A percentile compares a stretch with the other conserved stretches of the same genome.
These are phyloP conservation scores for Melieria crassipennis DNA, from an alignment of 2,888 invertebrate species.

Conservation along the genomic window DNA sequence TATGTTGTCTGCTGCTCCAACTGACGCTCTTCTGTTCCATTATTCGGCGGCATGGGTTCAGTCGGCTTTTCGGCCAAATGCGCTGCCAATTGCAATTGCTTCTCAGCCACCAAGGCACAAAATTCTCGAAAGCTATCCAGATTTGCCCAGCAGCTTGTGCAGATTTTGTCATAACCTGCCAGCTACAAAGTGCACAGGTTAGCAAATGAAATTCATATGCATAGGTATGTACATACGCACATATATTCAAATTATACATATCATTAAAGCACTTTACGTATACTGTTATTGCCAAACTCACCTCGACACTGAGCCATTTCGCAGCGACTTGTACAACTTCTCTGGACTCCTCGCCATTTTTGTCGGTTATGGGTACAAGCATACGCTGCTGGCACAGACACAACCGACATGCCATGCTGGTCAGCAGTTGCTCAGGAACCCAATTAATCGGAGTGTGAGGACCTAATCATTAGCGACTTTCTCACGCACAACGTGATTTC, in stretches of 20 bases:
- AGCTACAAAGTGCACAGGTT: conserved; percentile 1
- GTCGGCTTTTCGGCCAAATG: neutral
- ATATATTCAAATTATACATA: neutral
- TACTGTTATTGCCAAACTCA: neutral
- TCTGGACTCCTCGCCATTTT: conserved; percentile 15
- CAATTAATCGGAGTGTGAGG: neutral
- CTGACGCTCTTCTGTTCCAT: too few species aligned
- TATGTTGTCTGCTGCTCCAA: too few species aligned
- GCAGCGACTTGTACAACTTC: conserved; percentile 17
- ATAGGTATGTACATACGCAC: neutral
- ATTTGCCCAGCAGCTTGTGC: conserved; percentile 30
- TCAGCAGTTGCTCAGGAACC: neutral
- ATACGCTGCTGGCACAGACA: conserved; percentile 23
- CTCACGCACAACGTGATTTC: too few species aligned
- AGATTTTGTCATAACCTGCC: conserved; percentile 12
- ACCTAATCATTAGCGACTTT: neutral
- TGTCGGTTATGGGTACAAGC: conserved; percentile 29
- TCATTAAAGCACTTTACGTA: too few species aligned
- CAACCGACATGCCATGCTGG: conserved; percentile 24
- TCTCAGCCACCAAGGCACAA: conserved; percentile 21
- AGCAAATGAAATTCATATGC: neutral
- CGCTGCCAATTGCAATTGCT: neutral
- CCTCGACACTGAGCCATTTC: conserved; percentile 19
- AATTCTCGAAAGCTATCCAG: conserved; percentile 34
- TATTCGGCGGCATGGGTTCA: neutral